A percentile compares a stretch with the other conserved stretches of the same genome.
Evolutionary conservation across 2,797 vertebrate species (phyloP).

Genomic region (Silurus aristotelis): DNA sequence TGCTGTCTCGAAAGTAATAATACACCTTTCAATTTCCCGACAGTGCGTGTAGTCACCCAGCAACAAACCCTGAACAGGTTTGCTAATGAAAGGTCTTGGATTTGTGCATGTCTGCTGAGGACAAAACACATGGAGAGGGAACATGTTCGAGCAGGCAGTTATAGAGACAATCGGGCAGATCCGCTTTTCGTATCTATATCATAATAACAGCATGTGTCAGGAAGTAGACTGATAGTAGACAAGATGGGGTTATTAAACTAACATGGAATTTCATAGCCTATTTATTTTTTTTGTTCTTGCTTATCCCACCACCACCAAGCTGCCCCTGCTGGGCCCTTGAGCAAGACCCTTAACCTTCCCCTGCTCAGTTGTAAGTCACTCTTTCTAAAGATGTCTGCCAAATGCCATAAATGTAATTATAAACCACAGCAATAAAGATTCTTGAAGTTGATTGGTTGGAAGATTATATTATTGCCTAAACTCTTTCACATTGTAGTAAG

Average conservation of each 20-base stretch:
- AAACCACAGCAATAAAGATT: background rate
- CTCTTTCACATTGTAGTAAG: background rate
- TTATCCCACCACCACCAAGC: no score
- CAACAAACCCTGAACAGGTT: background rate
- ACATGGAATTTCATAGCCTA: background rate
- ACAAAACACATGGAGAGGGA: constrained; percentile 26
- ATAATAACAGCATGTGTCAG: constrained; percentile 35
- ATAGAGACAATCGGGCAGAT: background rate
- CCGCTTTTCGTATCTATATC: background rate
- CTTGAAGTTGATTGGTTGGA: background rate
- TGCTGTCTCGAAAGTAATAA: background rate
- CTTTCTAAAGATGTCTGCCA: no score
- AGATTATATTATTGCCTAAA: background rate
- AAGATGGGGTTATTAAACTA: constrained; percentile 33
- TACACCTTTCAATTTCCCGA: background rate
- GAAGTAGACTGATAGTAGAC: constrained; percentile 12
- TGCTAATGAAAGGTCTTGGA: constrained; percentile 39
- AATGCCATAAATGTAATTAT: background rate
- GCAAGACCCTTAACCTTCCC: no score
- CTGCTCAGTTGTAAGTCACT: no score
- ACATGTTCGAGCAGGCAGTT: constrained; percentile 28
- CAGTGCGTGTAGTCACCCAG: background rate
- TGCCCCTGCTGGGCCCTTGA: no score
- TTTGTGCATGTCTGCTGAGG: constrained; percentile 8
- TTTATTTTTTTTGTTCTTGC: background rate